Percentiles rank a stretch among this genome's conserved stretches.
These are phyloP conservation scores for Parotia lawesii DNA, from an alignment of 2,113 vertebrate species.

Conservation along the genomic window DNA sequence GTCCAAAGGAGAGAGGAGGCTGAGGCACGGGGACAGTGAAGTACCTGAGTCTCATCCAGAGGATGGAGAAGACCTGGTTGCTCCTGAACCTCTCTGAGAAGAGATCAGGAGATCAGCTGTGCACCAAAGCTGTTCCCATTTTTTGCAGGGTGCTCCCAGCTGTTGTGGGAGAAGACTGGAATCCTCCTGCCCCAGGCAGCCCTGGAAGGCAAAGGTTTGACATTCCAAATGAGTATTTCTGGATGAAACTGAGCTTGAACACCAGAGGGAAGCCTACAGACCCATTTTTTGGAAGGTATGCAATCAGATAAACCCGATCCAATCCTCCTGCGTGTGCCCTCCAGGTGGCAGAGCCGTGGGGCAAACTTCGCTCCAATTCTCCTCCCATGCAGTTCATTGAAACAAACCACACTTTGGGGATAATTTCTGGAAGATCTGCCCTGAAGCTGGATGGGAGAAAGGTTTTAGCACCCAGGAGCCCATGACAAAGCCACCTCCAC, in stretches of 20 bases:
- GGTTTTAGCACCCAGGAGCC: background rate
- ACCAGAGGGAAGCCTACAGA: background rate
- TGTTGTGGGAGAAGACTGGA: background rate
- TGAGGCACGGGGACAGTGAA: background rate
- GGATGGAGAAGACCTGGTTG: background rate
- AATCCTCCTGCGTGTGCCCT: rapidly evolving
- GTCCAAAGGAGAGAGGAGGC: background rate
- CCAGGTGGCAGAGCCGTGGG: background rate
- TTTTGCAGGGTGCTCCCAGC: background rate
- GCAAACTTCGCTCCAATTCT: background rate
- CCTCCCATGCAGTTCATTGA: background rate
- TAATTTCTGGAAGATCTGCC: background rate
- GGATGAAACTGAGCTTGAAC: background rate
- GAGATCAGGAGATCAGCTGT: background rate
- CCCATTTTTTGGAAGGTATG: background rate
- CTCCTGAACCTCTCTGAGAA: background rate
- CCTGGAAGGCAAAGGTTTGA: background rate
- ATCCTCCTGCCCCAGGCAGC: background rate
- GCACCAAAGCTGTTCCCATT: background rate
- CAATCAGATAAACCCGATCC: background rate
- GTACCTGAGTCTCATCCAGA: background rate
- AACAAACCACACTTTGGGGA: background rate
- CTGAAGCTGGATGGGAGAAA: background rate
- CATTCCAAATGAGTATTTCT: background rate
- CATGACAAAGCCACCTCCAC: background rate